Conservation (phyloP, 2,113 vertebrate species). For the Irena cyanogastra region DNA sequence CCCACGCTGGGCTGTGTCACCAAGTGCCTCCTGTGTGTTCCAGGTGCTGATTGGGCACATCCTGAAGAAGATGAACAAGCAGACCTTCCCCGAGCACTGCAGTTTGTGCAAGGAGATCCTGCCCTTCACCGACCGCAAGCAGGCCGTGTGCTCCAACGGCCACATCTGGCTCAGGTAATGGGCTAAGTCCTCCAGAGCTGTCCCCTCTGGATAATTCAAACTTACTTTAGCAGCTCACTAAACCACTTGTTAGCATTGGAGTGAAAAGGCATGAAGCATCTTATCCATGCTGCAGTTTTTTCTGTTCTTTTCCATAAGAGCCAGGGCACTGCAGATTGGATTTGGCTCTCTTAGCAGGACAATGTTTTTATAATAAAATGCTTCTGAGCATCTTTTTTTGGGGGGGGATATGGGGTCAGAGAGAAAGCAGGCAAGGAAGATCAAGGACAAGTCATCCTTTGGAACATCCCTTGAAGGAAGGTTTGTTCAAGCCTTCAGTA, state of each 20-base stretch:
- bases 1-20: not conserved
- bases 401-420: not conserved
- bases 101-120: slow-evolving; percentile 88
- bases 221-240: not conserved
- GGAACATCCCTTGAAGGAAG: not conserved
- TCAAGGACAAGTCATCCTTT: not conserved
- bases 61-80: slow-evolving; percentile 96
- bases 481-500: not conserved
- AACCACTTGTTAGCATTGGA: not conserved
- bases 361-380: not conserved
- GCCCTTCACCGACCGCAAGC: slow-evolving; percentile 88
- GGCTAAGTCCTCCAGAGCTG: accelerated
- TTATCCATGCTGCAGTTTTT: not conserved
- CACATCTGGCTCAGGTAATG: slow-evolving; percentile 94
- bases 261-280: not conserved
- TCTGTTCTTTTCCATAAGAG: not conserved
- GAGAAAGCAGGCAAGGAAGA: not conserved
- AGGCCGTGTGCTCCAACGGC: slow-evolving; percentile 85
- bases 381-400: not conserved
- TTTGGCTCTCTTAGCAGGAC: not conserved
- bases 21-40: not conserved
- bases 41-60: slow-evolving; percentile 96
- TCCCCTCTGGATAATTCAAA: not conserved
- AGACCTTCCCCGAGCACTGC: slow-evolving; percentile 91
- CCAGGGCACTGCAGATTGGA: not conserved